Evolutionary conservation across 1,140 invertebrate genomes (phyloP), one percentile per base, ranked within the genome.

Genomic region (Zaprionus camerounensis): DNA sequence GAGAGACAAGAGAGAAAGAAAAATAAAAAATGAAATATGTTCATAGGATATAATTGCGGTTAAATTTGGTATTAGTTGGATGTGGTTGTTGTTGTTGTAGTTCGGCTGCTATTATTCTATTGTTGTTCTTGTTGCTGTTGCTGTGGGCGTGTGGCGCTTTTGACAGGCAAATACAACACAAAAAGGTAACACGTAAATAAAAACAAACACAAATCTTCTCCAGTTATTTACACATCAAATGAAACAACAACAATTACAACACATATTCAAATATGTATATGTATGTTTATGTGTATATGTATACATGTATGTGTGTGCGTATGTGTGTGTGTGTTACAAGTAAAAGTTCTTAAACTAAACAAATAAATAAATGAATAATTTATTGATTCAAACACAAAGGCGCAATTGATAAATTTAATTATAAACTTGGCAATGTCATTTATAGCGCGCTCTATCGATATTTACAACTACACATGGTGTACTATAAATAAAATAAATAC

Each of bases 181-280:
- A 57, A 36, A 55, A 74, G 59, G 65, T 65, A 62, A 62, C 34
- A 69, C 44, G 75, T 62, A 71, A 76, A 80, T 31, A 69, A 44
- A 79, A 57, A 51, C 61, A 57, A 51, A 66, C 57, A 62, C 13
- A 66, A 57, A 57, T 66, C 17, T 24, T 46, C 64, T 46, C 49
- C 36, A 53, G 81, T 84, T 83, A 84, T 74, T n/a, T 78, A 67
- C 44, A 76, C 36, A 77, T 78, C 61, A 71, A 49, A 70, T 56
- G 38, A 79, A 73, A 86, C 74, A 79, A 84, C 78, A 84, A 82
- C 68, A 78, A 78, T 58, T 85, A 78, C 82, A 80, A 74, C 64
- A 65, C 36, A 78, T 58, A 62, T 71, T 28, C 44, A 59, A 58
- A 15, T 55, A 15, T 49, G 15, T 67, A 34, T 69, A 41, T 68